A percentile compares a stretch with the other conserved stretches of the same genome.
These are phyloP conservation scores for Rhyacichthys aspro DNA, from an alignment of 2,797 vertebrate species.

Conservation along the genomic window DNA sequence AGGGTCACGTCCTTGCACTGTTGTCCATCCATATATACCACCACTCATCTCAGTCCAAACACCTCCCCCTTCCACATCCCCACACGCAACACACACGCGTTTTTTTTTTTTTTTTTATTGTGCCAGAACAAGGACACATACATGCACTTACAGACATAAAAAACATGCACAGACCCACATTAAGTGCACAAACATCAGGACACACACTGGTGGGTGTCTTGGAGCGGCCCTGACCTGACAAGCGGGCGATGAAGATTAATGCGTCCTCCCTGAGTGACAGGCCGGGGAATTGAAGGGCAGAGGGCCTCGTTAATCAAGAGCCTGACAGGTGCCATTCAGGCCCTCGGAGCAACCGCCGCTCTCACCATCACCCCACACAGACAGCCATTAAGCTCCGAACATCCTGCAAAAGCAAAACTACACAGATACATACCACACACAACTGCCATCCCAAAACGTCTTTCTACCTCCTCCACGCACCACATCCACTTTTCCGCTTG, in stretches of 20 bases:
- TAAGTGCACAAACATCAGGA: conserved; percentile 41
- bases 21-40: conserved; percentile 34
- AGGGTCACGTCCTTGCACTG: conserved; percentile 35
- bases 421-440: conserved; percentile 39
- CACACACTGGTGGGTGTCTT: conserved; percentile 64
- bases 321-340: conserved; percentile 99
- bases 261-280: conserved; percentile 97
- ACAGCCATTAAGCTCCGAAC: conserved; percentile 36
- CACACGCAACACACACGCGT: conserved; percentile 21
- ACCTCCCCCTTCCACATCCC: conserved; percentile 7
- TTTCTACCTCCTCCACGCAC: conserved; percentile 31
- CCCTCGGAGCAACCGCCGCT: conserved; percentile 81
- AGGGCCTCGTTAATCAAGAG: conserved; percentile 97
- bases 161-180: conserved; percentile 44
- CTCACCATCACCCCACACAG: conserved; percentile 48
- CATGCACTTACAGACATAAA: conserved; percentile 29
- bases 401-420: conserved; percentile 31
- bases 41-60: conserved; percentile 2
- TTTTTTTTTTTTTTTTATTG: conserved; percentile 53
- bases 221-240: conserved; percentile 87
- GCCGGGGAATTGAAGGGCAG: conserved; percentile 91
- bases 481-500: conserved; percentile 50
- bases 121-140: conserved; percentile 42
- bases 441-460: conserved; percentile 36
- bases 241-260: conserved; percentile 98